phyloP scores from a whole-genome alignment of 2,797 vertebrate species.

The Chrysolophus pictus region DNA sequence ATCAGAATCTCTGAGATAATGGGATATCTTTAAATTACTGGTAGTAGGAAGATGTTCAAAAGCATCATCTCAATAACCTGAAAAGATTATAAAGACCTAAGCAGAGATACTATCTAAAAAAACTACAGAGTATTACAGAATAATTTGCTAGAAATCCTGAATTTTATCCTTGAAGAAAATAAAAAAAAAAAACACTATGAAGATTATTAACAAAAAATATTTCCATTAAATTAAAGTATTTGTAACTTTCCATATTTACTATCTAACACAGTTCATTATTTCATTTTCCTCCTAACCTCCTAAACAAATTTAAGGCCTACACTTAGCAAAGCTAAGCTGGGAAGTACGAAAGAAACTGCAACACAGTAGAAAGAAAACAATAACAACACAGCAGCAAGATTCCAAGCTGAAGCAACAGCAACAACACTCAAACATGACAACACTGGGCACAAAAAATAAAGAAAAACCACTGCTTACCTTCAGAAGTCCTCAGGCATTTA shows the following conservation, averaged over 20 bases:
- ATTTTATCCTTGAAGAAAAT: neutral
- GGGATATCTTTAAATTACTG: neutral
- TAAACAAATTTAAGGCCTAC: neutral
- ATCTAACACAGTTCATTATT: neutral
- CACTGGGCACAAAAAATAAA: too few species aligned
- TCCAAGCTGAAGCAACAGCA: too few species aligned
- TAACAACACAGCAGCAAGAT: too few species aligned
- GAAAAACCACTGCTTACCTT: too few species aligned
- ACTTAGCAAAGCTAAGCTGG: neutral
- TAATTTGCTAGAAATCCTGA: neutral
- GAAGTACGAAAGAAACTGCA: too few species aligned
- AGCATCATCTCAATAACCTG: neutral
- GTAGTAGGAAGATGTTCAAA: neutral
- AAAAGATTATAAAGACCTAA: neutral
- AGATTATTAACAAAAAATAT: neutral
- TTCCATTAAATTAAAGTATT: neutral
- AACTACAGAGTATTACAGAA: neutral
- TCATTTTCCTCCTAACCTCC: neutral
- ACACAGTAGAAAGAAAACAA: too few species aligned
- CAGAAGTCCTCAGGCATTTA: too few species aligned
- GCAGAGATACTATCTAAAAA: neutral
- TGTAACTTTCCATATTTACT: neutral
- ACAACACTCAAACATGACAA: too few species aligned
- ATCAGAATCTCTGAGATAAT: neutral
- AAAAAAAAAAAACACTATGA: neutral